Evolutionary conservation across 1,140 invertebrate species (phyloP).

Genomic region (Pseudomyrmex dendroicus): DNA sequence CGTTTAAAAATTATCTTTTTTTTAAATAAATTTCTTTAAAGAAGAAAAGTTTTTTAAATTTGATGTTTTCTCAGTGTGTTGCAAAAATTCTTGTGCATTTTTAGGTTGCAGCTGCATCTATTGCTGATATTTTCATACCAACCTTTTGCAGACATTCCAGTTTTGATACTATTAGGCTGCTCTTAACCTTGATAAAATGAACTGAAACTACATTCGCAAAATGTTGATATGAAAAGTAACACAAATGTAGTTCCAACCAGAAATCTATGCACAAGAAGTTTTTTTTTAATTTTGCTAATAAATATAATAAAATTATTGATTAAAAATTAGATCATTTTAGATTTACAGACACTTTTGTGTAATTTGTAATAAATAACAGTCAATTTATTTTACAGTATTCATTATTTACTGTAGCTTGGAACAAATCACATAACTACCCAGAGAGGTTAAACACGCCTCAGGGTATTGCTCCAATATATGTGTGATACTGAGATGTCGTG

Average conservation of each 20-base stretch:
- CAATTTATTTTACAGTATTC: not conserved
- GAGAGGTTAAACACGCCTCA: slow-evolving; percentile 82
- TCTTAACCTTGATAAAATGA: no score
- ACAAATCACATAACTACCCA: slow-evolving; percentile 85
- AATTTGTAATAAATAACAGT: not conserved
- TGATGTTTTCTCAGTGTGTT: not conserved
- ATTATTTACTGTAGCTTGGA: not conserved
- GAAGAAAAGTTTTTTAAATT: not conserved
- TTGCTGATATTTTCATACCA: no score
- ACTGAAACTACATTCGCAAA: no score
- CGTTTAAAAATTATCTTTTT: not conserved
- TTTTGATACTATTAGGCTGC: no score
- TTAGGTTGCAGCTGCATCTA: no score
- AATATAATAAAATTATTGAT: no score
- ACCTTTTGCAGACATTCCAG: no score
- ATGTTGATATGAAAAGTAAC: no score
- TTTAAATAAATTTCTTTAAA: not conserved
- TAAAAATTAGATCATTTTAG: no score
- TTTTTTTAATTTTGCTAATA: no score
- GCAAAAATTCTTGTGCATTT: not conserved
- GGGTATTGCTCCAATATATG: slow-evolving; percentile 79
- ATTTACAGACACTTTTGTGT: not conserved
- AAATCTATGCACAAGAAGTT: no score
- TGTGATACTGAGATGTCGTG: slow-evolving; percentile 77
- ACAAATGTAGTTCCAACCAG: no score